phyloP scores from a whole-genome alignment of 2,797 vertebrate species.

The Tokudaia tokunoshimensis region DNA sequence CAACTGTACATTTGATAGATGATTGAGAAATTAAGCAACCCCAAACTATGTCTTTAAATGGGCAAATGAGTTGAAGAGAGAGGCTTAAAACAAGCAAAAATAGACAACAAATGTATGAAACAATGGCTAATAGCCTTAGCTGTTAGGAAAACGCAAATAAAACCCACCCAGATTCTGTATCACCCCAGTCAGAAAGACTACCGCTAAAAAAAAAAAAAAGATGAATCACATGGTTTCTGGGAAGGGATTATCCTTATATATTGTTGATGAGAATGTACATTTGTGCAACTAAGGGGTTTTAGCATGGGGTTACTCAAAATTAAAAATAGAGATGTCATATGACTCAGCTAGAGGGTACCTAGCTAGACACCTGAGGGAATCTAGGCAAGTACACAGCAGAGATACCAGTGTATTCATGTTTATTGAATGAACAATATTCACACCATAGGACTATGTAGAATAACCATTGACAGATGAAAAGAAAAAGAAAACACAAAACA shows the following conservation, averaged over 20 bases:
- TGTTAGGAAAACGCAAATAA: background rate
- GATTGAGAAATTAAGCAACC: background rate
- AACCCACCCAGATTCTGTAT: background rate
- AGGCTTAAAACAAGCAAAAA: background rate
- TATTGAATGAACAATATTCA: background rate
- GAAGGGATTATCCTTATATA: background rate
- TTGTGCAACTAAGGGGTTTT: background rate
- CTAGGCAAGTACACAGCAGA: background rate
- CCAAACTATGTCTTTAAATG: background rate
- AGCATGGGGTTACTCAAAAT: background rate
- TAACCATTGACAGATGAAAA: background rate
- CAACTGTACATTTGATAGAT: background rate
- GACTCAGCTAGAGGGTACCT: background rate
- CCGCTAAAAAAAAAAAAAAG: background rate
- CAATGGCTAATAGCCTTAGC: background rate
- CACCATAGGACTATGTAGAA: background rate
- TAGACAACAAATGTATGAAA: background rate
- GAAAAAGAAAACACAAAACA: background rate
- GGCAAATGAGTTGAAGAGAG: background rate
- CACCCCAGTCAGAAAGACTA: background rate
- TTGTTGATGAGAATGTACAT: background rate
- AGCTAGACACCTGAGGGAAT: background rate
- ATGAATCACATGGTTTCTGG: background rate
- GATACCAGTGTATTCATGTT: background rate
- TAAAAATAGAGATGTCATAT: background rate